Evolutionary conservation across 2,113 vertebrate genomes (phyloP).

Genomic region (Rhinolophus sinicus): DNA sequence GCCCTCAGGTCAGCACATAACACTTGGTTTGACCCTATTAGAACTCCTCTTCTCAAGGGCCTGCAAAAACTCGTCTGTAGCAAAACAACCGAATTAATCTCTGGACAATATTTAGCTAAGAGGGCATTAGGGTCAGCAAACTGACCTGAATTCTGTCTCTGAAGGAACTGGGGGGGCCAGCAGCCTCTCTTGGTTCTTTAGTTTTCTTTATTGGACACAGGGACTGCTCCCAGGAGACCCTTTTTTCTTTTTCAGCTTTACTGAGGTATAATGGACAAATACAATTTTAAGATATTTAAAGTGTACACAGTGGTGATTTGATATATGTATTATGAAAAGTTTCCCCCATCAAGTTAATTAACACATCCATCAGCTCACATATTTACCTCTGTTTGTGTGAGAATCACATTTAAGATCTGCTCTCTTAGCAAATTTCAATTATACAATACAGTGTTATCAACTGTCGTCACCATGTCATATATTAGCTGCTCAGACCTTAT

Average conservation of each 20-base stretch:
- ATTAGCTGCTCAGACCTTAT: not conserved
- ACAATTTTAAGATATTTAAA: not conserved
- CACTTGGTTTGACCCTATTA: constrained; percentile 40
- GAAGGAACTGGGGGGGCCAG: not conserved
- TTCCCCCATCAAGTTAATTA: not conserved
- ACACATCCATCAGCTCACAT: not conserved
- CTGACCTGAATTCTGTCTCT: not conserved
- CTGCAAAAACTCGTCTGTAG: not conserved
- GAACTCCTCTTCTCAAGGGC: not conserved
- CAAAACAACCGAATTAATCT: constrained; percentile 23
- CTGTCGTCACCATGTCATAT: not conserved
- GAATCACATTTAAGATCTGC: not conserved
- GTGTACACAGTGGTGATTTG: not conserved
- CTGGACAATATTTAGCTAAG: not conserved
- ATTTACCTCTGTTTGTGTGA: not conserved
- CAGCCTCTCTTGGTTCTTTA: not conserved
- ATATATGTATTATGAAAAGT: not conserved
- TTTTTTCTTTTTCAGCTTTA: not conserved
- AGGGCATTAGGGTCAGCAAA: not conserved
- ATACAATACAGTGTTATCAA: not conserved
- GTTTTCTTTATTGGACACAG: not conserved
- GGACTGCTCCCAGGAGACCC: not conserved
- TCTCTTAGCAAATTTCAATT: not conserved
- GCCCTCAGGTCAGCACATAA: not conserved
- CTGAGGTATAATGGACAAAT: not conserved